phyloP scores from a whole-genome alignment of 35 echinoderm and acorn worm species.

The Patiria miniata region DNA sequence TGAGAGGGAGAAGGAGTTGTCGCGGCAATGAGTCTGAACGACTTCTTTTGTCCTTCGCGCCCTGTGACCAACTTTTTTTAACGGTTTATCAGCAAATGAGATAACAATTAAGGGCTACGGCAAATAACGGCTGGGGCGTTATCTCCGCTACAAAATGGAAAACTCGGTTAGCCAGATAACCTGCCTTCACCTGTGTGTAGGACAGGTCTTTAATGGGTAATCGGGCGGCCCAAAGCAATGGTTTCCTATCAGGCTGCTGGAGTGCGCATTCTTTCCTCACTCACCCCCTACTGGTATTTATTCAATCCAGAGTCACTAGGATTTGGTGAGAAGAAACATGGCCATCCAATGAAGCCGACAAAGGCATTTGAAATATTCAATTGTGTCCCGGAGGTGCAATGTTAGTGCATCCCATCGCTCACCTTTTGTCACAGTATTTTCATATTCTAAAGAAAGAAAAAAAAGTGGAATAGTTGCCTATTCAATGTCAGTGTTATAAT shows the following conservation, averaged over 20 bases:
- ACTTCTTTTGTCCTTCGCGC: neutral
- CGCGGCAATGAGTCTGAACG: neutral
- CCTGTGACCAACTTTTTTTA: neutral
- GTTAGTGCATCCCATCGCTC: neutral
- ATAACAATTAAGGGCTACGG: constrained; percentile 5
- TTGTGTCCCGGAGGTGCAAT: neutral
- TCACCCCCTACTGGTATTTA: constrained; percentile 16
- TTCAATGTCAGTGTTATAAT: neutral
- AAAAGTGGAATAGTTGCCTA: neutral
- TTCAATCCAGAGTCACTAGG: neutral
- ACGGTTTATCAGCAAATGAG: constrained; percentile 7
- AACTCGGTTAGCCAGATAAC: neutral
- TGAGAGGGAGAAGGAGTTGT: neutral
- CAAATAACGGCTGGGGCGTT: neutral
- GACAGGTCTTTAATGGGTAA: neutral
- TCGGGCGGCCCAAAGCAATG: neutral
- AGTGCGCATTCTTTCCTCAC: constrained; percentile 1
- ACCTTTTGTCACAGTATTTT: neutral
- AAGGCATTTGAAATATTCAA: constrained; percentile 9
- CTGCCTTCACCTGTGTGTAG: neutral
- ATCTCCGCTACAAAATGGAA: neutral
- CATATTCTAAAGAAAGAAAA: neutral
- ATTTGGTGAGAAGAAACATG: neutral
- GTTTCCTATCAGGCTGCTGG: neutral
- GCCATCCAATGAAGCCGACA: neutral